A percentile compares a stretch with the other conserved stretches of the same genome.
Evolutionary conservation across 1,140 invertebrate genomes (phyloP).

Genomic region (Lucilia cuprina): DNA sequence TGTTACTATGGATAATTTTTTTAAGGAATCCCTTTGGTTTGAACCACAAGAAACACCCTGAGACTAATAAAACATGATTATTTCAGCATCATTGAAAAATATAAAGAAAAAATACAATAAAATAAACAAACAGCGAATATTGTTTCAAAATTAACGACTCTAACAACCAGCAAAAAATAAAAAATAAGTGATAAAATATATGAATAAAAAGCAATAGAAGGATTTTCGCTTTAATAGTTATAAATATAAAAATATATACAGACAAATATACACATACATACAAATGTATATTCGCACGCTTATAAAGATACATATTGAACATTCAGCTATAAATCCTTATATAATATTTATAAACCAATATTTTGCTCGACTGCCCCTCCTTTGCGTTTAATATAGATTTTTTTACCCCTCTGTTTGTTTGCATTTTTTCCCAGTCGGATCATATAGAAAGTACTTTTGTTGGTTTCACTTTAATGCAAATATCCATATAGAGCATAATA

Average conservation of each 20-base stretch:
- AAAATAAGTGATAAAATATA: background rate
- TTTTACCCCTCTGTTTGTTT: background rate
- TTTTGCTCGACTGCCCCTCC: background rate
- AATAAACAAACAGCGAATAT: background rate
- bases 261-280: too few species aligned
- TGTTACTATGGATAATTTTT: background rate
- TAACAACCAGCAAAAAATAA: background rate
- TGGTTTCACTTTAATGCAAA: background rate
- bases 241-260: too few species aligned
- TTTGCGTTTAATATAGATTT: background rate
- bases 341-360: background rate
- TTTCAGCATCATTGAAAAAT: background rate
- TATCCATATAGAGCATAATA: background rate
- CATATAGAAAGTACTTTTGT: background rate
- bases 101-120: background rate
- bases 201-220: background rate
- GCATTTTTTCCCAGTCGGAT: background rate
- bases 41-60: background rate
- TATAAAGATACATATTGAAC: background rate
- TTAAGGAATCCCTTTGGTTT: background rate
- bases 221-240: background rate
- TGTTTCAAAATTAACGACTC: background rate
- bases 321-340: background rate
- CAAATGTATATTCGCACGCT: too few species aligned
- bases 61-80: slow-evolving; percentile 13